Evolutionary conservation across 2,797 vertebrate species (phyloP).

Genomic region (Capromys pilorides): DNA sequence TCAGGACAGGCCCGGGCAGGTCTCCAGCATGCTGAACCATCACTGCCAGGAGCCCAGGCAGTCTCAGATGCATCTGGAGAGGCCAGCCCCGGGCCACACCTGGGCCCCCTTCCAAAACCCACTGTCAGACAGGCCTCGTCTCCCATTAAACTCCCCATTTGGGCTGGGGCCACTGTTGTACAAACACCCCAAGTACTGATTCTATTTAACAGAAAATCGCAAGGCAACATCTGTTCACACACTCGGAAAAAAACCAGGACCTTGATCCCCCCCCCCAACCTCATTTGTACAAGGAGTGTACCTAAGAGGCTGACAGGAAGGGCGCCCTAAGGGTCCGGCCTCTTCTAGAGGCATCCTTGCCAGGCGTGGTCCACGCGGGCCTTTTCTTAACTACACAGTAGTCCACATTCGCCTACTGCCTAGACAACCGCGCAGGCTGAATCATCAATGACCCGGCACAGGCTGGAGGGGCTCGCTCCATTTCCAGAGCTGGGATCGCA

Average conservation of each 20-base stretch:
- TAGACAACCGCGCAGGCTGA: background rate
- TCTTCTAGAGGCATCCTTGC: background rate
- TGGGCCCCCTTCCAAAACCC: background rate
- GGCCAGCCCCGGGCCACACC: background rate
- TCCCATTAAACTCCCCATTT: background rate
- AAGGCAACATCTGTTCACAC: background rate
- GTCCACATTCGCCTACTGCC: background rate
- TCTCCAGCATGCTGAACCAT: background rate
- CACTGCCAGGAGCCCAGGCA: background rate
- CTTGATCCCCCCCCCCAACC: background rate
- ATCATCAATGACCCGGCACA: background rate
- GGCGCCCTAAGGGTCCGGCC: background rate
- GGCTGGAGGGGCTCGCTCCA: background rate
- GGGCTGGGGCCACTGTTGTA: background rate
- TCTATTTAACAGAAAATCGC: background rate
- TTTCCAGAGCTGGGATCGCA: slow-evolving; percentile 55
- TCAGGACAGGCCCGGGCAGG: background rate
- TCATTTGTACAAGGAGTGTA: background rate
- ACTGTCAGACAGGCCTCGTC: background rate
- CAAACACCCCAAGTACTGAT: background rate
- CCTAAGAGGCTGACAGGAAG: background rate
- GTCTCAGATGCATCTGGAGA: background rate
- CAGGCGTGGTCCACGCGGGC: background rate
- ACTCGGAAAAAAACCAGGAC: background rate
- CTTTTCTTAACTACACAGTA: background rate